These are phyloP conservation scores for Pangasius sanitwongsei DNA, from an alignment of 2,797 vertebrate genomes.

Conservation along the genomic window DNA sequence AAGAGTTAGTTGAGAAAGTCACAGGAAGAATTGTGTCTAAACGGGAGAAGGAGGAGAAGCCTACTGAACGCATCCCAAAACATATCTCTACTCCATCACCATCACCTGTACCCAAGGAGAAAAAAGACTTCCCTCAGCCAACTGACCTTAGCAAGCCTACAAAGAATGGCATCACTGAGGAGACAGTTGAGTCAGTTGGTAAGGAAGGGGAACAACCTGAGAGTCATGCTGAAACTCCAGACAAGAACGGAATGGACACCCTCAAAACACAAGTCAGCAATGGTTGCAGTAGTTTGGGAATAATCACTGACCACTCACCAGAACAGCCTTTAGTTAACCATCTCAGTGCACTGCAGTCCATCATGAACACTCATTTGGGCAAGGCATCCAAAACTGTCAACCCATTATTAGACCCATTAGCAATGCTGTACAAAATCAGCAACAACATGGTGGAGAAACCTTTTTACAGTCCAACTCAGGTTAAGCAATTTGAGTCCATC, in stretches of 20 bases:
- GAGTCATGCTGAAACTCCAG: conserved; percentile 75
- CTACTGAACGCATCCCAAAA: conserved; percentile 76
- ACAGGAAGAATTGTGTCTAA: conserved; percentile 87
- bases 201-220: conserved; percentile 76
- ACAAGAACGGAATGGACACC: conserved; percentile 84
- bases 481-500: conserved; percentile 83
- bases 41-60: conserved; percentile 85
- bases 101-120: conserved; percentile 68
- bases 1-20: conserved; percentile 96
- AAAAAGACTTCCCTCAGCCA: conserved; percentile 64
- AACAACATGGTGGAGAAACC: conserved; percentile 98
- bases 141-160: conserved; percentile 58
- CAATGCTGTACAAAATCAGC: conserved; percentile 96
- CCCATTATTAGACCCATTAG: conserved; percentile 88
- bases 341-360: conserved; percentile 94
- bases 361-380: conserved; percentile 98
- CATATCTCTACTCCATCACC: conserved; percentile 75
- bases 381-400: conserved; percentile 91
- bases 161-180: conserved; percentile 77
- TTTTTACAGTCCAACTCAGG: conserved; percentile 81
- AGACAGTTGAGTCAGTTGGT: conserved; percentile 67
- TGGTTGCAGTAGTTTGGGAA: conserved; percentile 88
- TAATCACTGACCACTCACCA: conserved; percentile 95
- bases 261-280: conserved; percentile 86
- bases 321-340: conserved; percentile 94